Evolutionary conservation across 2,113 vertebrate genomes (phyloP), one percentile per base, ranked within the genome.

Genomic region (Embiotoca jacksoni): DNA sequence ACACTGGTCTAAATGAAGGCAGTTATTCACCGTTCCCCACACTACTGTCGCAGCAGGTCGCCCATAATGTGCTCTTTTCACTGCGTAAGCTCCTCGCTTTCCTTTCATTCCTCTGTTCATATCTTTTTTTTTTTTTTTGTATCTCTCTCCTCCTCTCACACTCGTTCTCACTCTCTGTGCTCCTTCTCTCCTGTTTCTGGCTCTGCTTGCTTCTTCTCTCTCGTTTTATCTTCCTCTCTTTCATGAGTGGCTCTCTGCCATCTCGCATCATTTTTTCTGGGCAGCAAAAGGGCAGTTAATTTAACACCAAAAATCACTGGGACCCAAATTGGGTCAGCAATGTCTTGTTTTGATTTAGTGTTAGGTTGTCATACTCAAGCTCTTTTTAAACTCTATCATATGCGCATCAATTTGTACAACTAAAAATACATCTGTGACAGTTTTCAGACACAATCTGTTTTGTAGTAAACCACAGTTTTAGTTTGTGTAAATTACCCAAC

Each of bases 1-100:
- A 95, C 95, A 95, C 93, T 94, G 93, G 92, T 89, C 92, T 85
- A 92, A 91, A 91, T 89, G 90, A 83, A 90, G 82, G 79, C 71
- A 78, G 89, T 90, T 74, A 92, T 92, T 73, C 90, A 92, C 87
- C 74, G 91, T 94, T 95, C 88, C 95, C 94, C 95, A 94, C 84
- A 76, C 88, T 85, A 88, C 90, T 91, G 95, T 90, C 96, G 72
- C 97, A 97, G 96, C 96, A 96, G 96, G 97, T 87, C 87, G 88
- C 85, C 67, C 93, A 88, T 93, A 92, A 95, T 95, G 93, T 93
- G 94, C 93, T 95, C 94, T 93, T 94, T 96, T 94, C 94, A 95
- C 95, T 94, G 94, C 94, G 85, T 86, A 91, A 87, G 90, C 90
- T 76, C 86, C 62, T 73, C 30, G 67, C 91, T 90, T 91, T 88